These are phyloP conservation scores for Tachina fera DNA, from an alignment of 2,888 invertebrate species.

Conservation along the genomic window DNA sequence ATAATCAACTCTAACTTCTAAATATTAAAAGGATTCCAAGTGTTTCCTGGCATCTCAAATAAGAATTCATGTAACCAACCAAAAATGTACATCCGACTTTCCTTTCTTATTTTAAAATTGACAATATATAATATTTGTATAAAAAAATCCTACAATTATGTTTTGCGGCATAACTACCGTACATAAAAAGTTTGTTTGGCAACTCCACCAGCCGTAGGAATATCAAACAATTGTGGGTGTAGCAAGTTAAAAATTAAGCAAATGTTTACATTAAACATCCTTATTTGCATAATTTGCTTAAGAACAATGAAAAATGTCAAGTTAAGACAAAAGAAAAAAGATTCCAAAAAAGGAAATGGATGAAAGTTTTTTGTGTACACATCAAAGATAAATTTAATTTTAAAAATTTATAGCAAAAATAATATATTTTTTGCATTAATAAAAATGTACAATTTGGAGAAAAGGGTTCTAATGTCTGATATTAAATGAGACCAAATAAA, in stretches of 20 bases:
- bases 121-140: too few species aligned
- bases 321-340: slow-evolving; percentile 46
- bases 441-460: too few species aligned
- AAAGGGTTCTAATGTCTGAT: too few species aligned
- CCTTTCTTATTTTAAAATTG: too few species aligned
- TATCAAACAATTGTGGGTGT: slow-evolving; percentile 53
- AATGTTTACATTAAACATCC: slow-evolving; percentile 81
- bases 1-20: too few species aligned
- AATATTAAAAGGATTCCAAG: too few species aligned
- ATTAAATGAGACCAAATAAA: not conserved
- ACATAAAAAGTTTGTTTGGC: slow-evolving; percentile 1
- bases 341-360: slow-evolving; percentile 40
- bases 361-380: slow-evolving; percentile 8
- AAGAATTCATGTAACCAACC: too few species aligned
- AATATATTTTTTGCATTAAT: too few species aligned
- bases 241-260: slow-evolving; percentile 78
- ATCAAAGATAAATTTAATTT: slow-evolving; percentile 5
- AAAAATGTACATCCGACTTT: too few species aligned
- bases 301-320: slow-evolving; percentile 68
- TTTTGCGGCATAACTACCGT: not conserved
- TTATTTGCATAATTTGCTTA: slow-evolving; percentile 81
- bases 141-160: too few species aligned
- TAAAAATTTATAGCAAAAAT: not conserved
- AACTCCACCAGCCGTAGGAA: slow-evolving; percentile 18
- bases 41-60: too few species aligned